These are phyloP conservation scores for Parapsyche elsis DNA, from an alignment of 1,140 invertebrate genomes.

Conservation along the genomic window DNA sequence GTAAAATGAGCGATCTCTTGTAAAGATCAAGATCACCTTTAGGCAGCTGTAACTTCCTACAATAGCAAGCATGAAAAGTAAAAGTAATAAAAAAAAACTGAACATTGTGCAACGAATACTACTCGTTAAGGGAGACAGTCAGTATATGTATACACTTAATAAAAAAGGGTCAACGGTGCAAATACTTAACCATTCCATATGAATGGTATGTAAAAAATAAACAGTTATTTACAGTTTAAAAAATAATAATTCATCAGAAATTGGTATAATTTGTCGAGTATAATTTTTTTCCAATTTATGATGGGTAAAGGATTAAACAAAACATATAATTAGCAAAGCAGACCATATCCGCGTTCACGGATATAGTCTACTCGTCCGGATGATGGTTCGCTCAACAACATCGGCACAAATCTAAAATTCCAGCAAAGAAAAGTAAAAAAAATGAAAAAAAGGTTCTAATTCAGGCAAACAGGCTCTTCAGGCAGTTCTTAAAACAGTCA, in stretches of 20 bases:
- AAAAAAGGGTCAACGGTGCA: not conserved
- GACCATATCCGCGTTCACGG: not conserved
- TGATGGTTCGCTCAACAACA: constrained; percentile 21
- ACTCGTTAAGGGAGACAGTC: not conserved
- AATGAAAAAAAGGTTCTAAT: constrained; percentile 12
- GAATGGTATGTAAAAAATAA: not conserved
- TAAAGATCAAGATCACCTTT: constrained; percentile 90
- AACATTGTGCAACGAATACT: not conserved
- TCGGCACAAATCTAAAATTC: constrained; percentile 16
- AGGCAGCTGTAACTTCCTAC: constrained; percentile 95
- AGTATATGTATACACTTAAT: not conserved
- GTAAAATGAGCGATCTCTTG: constrained; percentile 93
- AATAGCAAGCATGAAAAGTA: constrained; percentile 64
- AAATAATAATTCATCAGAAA: too few species aligned
- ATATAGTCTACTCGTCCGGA: not conserved
- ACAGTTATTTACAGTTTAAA: not conserved
- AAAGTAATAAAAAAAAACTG: constrained; percentile 21
- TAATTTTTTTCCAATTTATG: too few species aligned
- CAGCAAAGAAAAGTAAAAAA: constrained; percentile 24
- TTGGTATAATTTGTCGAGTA: too few species aligned
- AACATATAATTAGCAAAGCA: constrained; percentile 16
- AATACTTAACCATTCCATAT: constrained; percentile 27
- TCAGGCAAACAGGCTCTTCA: constrained; percentile 31
- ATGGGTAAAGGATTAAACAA: not conserved
- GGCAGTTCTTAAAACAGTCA: constrained; percentile 24